A percentile compares a stretch with the other conserved stretches of the same genome.
phyloP scores from a whole-genome alignment of 92 coral and sea anemone genomes.

The Muricea muricata region DNA sequence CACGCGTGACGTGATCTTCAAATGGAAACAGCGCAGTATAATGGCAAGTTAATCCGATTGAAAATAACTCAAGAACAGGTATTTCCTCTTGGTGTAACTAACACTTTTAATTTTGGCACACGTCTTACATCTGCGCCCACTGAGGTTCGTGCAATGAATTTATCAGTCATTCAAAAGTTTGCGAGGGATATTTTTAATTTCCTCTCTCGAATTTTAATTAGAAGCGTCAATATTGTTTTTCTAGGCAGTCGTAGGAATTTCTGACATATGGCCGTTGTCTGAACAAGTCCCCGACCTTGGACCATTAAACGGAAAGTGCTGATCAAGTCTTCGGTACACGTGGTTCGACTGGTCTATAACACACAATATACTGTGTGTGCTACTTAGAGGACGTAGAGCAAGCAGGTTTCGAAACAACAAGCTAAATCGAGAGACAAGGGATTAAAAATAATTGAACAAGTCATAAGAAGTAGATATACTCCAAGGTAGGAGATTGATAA shows the following conservation, averaged over 20 bases:
- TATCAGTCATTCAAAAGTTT: neutral
- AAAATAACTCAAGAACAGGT: neutral
- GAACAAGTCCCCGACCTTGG: neutral
- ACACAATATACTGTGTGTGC: no score
- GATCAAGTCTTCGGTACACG: slow-evolving; percentile 9
- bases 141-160: neutral
- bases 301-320: neutral
- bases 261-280: neutral
- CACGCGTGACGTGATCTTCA: neutral
- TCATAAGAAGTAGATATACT: no score
- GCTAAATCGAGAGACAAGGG: no score
- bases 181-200: neutral
- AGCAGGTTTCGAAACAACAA: no score
- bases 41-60: no score
- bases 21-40: no score
- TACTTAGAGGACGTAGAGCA: no score
- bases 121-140: no score
- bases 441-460: no score
- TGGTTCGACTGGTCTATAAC: neutral
- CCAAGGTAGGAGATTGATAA: no score
- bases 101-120: neutral
- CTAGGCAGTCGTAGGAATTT: neutral
- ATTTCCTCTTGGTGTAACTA: neutral
- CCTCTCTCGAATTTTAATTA: neutral
- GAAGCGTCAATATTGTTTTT: neutral